Base-by-base conservation (phyloP, 2,113 vertebrate genomes). In the Myrmecophaga tridactyla region DNA sequence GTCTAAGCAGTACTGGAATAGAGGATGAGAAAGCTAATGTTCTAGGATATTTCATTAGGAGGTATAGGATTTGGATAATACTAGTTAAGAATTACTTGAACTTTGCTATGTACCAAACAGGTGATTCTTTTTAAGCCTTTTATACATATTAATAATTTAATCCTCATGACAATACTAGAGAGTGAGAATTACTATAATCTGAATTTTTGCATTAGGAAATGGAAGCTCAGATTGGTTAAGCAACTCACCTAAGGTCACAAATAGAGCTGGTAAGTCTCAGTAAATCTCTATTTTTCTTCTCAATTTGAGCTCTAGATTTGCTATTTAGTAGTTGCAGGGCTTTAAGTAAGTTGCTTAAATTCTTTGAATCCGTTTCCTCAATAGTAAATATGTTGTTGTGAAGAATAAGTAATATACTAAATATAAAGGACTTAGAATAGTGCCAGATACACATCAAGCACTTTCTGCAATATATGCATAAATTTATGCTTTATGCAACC, bases 291-390 rank as follows among this genome's bases (percentile, higher is more conserved):
- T 81, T 31, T n/a, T 43, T 72, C n/a, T 85, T 84, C 23, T 53
- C 25, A 1, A 92, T 72, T 94, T 91, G 43, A 82, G 36, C 76
- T 20, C 34, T 89, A 11, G 9, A 70, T 83, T 39, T 69, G 48
- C n/a, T 86, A 46, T 25, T 67, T 77, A 67, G 58, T 72, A 63
- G 17, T 77, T 95, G 60, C 23, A 6, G 80, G 51, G 80, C 6
- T 82, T 91, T 93, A 65, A 11, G 2, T 7, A 86, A 77, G 3
- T 60, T 62, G 8, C 41, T 65, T 78, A 91, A 23, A 12, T 77
- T 82, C 9, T 84, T 84, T 78, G 51, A 81, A 46, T 90, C n/a
- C 73, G 11, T 95, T 91, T 94, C 58, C 36, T 86, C 78, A 86
- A 58, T 56, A 90, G 29, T 25, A 89, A 82, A 83, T n/a, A 62